Evolutionary conservation across 2,888 invertebrate genomes (phyloP).

Genomic region (Coleophora deauratella): DNA sequence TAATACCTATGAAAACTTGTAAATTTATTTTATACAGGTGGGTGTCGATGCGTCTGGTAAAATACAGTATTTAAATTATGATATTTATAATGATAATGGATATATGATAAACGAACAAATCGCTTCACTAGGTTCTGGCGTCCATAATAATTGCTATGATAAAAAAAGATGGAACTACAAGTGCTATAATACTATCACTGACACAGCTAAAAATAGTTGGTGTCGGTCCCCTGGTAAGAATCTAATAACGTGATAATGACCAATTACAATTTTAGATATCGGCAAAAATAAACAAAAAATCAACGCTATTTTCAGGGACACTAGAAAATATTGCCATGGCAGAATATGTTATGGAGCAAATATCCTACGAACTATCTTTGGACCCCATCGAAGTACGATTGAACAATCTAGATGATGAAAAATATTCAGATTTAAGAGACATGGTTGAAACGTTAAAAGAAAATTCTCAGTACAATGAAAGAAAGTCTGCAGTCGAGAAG

Average conservation of each 20-base stretch:
- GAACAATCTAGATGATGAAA: conserved; percentile 30
- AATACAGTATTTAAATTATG: conserved; percentile 65
- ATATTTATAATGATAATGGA: conserved; percentile 64
- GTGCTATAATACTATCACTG: conserved; percentile 31
- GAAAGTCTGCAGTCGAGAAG: conserved; percentile 47
- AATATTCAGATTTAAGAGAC: conserved; percentile 44
- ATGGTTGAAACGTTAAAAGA: conserved; percentile 58
- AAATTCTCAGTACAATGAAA: conserved; percentile 47
- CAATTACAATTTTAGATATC: no score
- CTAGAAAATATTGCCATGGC: conserved; percentile 24
- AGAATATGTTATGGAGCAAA: conserved; percentile 76
- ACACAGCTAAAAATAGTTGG: conserved; percentile 41
- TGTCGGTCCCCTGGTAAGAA: conserved; percentile 39
- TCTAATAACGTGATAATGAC: not conserved
- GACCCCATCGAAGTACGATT: conserved; percentile 68
- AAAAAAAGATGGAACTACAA: conserved; percentile 30
- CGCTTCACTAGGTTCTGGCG: conserved; percentile 10
- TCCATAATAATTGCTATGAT: conserved; percentile 33
- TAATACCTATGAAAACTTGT: no score
- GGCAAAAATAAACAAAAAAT: not conserved
- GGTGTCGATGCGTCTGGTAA: conserved; percentile 52
- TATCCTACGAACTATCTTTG: conserved; percentile 57
- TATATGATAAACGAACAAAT: conserved; percentile 34
- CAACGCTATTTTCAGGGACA: conserved; percentile 17
- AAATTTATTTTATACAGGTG: conserved; percentile 20